Base-by-base conservation (phyloP, 2,888 invertebrate species). In the Endomychus coccineus region DNA sequence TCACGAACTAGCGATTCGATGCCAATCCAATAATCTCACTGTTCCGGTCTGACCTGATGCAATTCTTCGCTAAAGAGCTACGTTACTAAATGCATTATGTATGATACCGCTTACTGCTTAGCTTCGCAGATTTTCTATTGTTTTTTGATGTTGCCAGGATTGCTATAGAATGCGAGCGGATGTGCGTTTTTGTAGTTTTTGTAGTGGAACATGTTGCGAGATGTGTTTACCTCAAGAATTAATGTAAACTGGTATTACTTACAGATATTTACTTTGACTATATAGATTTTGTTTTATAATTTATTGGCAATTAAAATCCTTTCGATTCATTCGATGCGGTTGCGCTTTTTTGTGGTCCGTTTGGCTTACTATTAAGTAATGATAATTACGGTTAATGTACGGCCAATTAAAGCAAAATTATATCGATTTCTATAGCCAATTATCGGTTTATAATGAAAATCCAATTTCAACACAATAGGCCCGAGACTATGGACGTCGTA, bases 1-100 rank as follows among this genome's bases (percentile, higher is more conserved):
- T 61, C 61, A 61, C 61, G 61, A 59, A 38, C 48, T 34, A 42
- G 27, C 58, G 59, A 59, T 66, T 61, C 61, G 61, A 64, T 59
- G 61, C 58, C 64, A 66, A 66, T 66, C 64, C 62, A 66, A 65
- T 66, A 66, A 66, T 64, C 62, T 58, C 59, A 62, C 62, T 66
- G 66, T 66, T 66, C 65, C 64, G 64, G 62, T 59, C 56, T 54
- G 54, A 55, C 54, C 55, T 54, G 54, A 55, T 55, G 56, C 58
- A 51, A 57, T 58, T 61, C 59, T 58, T 56, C 54, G 58, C 50
- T 55, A 56, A 58, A 56, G 47, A 55, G 53, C 51, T 51, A 54
- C 51, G 49, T 56, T 56, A 54, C 37, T 39, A 53, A 50, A 59
- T 58, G 48, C 50, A 51, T 50, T 49, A 51, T 54, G 50, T 49